phyloP scores from a whole-genome alignment of 1,140 invertebrate species.

The Phymastichus coffea region DNA sequence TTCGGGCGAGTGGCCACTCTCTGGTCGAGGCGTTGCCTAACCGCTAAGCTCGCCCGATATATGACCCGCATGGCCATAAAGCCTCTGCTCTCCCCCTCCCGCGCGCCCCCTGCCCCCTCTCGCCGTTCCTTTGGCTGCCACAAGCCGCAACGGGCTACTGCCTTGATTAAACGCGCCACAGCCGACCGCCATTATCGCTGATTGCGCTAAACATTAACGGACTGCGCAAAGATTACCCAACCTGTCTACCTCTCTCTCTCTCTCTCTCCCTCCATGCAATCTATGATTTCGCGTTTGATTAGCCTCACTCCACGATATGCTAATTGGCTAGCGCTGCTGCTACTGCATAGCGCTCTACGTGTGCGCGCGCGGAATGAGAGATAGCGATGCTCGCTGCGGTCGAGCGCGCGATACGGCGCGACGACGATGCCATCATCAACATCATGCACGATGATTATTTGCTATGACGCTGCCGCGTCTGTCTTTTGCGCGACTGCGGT shows the following conservation, averaged over 20 bases:
- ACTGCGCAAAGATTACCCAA: too few relatives aligned
- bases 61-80: too few relatives aligned
- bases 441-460: too few relatives aligned
- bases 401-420: not conserved
- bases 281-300: slow-evolving; percentile 30
- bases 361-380: not conserved
- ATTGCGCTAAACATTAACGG: slow-evolving; percentile 60
- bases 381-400: not conserved
- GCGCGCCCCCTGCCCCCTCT: slow-evolving; percentile 21
- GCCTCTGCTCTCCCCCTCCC: slow-evolving; percentile 28
- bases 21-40: slow-evolving; percentile 49
- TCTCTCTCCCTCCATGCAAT: slow-evolving; percentile 28
- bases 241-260: slow-evolving; percentile 14
- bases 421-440: too few relatives aligned
- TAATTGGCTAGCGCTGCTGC: slow-evolving; percentile 19
- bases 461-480: too few relatives aligned
- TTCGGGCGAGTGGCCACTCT: slow-evolving; percentile 48
- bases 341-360: not conserved
- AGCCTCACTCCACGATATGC: slow-evolving; percentile 12
- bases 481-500: too few relatives aligned
- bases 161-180: slow-evolving; percentile 60
- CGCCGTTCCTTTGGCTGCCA: slow-evolving; percentile 40
- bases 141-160: slow-evolving; percentile 57
- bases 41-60: slow-evolving; percentile 55
- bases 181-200: slow-evolving; percentile 59